A percentile compares a stretch with the other conserved stretches of the same genome.
phyloP scores from a whole-genome alignment of 2,797 vertebrate genomes.

The Chelmon rostratus region DNA sequence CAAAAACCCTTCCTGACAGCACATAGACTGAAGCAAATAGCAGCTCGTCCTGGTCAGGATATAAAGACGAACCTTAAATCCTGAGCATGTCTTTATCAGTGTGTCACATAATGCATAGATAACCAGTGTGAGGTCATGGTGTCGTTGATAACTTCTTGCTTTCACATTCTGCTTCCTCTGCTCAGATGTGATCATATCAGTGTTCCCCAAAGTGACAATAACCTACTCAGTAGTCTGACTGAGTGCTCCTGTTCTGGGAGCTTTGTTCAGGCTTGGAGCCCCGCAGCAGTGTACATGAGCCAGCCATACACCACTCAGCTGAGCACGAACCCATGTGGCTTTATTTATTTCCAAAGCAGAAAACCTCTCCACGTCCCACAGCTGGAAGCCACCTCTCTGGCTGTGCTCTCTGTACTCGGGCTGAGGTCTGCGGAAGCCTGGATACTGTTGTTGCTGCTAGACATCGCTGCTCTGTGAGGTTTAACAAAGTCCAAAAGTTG shows the following conservation, averaged over 20 bases:
- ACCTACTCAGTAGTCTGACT: conserved; percentile 19
- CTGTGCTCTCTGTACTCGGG: conserved; percentile 4
- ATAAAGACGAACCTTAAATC: background rate
- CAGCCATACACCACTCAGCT: background rate
- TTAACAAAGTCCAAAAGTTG: conserved; percentile 7
- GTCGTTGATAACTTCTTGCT: background rate
- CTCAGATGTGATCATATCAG: background rate
- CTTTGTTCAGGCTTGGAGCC: conserved; percentile 25
- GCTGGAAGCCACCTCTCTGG: conserved; percentile 31
- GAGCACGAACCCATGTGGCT: conserved; percentile 16
- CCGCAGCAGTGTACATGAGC: conserved; percentile 9
- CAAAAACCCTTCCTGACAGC: background rate
- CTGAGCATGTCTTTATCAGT: background rate
- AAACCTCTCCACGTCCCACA: conserved; percentile 21
- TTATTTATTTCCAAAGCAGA: conserved; percentile 31
- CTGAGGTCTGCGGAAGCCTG: background rate
- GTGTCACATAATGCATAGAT: background rate
- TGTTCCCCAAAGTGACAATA: conserved; percentile 3
- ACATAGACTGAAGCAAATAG: background rate
- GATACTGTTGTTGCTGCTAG: background rate
- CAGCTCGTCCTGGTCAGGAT: background rate
- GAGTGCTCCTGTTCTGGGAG: conserved; percentile 15
- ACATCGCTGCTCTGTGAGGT: conserved; percentile 3
- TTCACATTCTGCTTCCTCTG: background rate
- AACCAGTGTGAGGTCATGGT: background rate